Conservation (phyloP, 2,888 invertebrate genomes). For the Parochlus steinenii region DNA sequence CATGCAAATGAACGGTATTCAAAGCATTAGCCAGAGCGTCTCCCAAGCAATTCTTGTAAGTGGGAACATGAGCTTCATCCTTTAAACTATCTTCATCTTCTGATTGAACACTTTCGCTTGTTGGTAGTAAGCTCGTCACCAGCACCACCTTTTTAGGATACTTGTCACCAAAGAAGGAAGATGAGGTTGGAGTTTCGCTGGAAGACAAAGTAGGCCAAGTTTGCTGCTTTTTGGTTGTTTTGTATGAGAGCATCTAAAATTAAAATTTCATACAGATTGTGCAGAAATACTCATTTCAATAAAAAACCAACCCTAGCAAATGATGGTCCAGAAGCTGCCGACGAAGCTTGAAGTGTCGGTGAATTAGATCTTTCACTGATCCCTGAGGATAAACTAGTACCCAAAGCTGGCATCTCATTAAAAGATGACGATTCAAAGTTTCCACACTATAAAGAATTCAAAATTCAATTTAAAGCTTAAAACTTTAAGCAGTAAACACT, state of each 20-base stretch:
- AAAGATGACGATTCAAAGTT: no score
- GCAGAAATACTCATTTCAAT: background rate
- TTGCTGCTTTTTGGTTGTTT: conserved; percentile 15
- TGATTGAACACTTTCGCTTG: background rate
- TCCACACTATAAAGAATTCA: background rate
- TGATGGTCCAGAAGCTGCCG: conserved; percentile 31
- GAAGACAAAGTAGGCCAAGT: conserved; percentile 22
- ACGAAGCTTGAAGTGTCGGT: conserved; percentile 18
- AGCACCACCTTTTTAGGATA: conserved; percentile 1
- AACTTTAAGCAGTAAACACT: conserved; percentile 20
- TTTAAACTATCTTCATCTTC: conserved; percentile 21
- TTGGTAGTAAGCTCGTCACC: background rate
- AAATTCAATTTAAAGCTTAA: conserved; percentile 10
- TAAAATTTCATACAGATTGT: conserved; percentile 3
- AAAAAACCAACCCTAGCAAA: conserved; percentile 38
- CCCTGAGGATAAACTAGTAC: background rate
- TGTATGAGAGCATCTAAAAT: conserved; percentile 17
- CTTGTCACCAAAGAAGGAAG: conserved; percentile 9
- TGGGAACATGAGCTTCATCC: conserved; percentile 19
- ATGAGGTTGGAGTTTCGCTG: conserved; percentile 13
- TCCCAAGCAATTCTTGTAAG: conserved; percentile 20
- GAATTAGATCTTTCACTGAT: conserved; percentile 1
- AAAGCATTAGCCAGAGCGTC: conserved; percentile 17
- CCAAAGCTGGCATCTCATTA: conserved; percentile 4
- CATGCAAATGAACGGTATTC: conserved; percentile 16